A percentile compares a stretch with the other conserved stretches of the same genome.
These are phyloP conservation scores for Hemiscyllium ocellatum DNA, from an alignment of 2,113 vertebrate species.

Conservation along the genomic window DNA sequence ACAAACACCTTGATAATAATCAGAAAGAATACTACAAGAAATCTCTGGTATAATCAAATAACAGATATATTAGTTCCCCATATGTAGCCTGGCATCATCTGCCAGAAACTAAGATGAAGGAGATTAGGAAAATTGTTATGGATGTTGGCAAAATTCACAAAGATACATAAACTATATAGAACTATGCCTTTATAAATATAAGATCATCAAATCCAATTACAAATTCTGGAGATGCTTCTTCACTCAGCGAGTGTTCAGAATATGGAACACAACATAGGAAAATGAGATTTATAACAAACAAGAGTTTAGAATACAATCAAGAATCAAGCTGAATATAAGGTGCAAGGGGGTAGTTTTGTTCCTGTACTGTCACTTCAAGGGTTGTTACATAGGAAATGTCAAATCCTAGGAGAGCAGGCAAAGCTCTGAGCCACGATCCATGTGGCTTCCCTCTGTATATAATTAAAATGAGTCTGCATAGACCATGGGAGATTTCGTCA, in stretches of 20 bases:
- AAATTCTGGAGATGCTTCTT: neutral
- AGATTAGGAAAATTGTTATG: neutral
- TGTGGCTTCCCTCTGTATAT: no score
- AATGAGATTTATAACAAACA: neutral
- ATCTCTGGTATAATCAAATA: neutral
- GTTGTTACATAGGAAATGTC: no score
- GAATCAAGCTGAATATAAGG: neutral
- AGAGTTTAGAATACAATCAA: neutral
- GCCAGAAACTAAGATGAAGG: neutral
- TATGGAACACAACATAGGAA: neutral
- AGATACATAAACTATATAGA: neutral
- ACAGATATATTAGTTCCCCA: neutral
- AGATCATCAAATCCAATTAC: neutral
- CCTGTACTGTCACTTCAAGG: no score
- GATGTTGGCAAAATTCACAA: neutral
- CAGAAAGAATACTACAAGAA: neutral
- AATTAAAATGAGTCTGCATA: no score
- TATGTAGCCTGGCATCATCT: neutral
- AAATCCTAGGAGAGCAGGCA: no score
- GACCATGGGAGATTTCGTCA: no score
- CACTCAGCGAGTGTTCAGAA: neutral
- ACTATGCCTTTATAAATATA: neutral
- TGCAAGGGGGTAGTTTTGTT: no score
- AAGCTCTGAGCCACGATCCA: no score
- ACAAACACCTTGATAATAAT: neutral